Evolutionary conservation across 2,113 vertebrate species (phyloP), one percentile per base, ranked within the genome.

Genomic region (Marcusenius ussheri): DNA sequence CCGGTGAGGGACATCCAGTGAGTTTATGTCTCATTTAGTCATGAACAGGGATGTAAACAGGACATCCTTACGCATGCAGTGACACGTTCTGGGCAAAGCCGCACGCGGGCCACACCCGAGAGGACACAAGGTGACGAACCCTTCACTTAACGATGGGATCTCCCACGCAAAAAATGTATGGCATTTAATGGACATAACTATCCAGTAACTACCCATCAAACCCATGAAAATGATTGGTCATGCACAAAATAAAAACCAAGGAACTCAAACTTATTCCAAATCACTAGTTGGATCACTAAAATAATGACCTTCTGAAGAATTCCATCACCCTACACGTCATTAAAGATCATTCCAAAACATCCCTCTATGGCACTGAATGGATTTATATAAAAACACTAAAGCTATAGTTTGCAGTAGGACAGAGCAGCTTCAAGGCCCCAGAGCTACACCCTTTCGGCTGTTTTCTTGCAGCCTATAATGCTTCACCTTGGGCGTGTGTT

Each of bases 41-140:
- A 92, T 93, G 62, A 70, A 70, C 93, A 95, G 83, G 90, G 89
- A 92, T 88, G 91, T 90, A 91, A 92, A 93, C 74, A 39, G 74
- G 19, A 83, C 89, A 91, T 92, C 92, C 47, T 89, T 80, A 53
- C 56, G 91, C 93, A 95, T 94, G 93, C 15, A 94, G 92, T 94
- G 88, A 89, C 92, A 87, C 66, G 31, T 42, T 80, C 74, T 19
- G 31, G 74, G 5, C 35, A 80, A 19, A 42, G 35, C 35, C 31
- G 9, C 66, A 13, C 3, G 3, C 3, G 27, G 27, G 66, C 66
- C 74, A 80, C 74, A 80, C 5, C 35, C 17, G 4, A 42, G 31
- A 80, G 74, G 5, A 17, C 19, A 19, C 11, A 6, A 80, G 15
- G 17, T 8, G 74, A 39, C 5, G 15, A 80, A 11, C 31, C 35